Evolutionary conservation across 2,113 vertebrate genomes (phyloP), one percentile per base, ranked within the genome.

Genomic region (Aplodontia rufa): DNA sequence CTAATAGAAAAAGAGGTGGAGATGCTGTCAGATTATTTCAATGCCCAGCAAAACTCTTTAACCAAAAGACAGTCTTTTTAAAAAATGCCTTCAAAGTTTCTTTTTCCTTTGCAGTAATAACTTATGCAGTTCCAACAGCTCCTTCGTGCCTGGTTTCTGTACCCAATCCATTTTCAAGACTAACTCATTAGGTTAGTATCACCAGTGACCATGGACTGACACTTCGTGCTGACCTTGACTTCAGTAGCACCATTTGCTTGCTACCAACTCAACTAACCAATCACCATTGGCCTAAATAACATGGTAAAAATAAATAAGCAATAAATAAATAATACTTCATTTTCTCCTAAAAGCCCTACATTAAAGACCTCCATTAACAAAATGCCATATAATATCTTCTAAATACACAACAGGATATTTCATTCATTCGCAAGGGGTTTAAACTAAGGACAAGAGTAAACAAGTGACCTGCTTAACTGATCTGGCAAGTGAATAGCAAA

Each of bases 401-500:
- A 97, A 97, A 98, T 91, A 98, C 5, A 40, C 40, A 81, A 32
- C 2, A 4, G 17, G 96, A 28, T 83, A 88, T 47, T 91, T 81
- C 92, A 80, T 85, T 96, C 94, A 74, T n/a, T 94, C 71, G 75
- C 1, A 49, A 88, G 8, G 89, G 40, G 92, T 90, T 90, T 95
- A 93, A 97, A 49, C 60, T 32, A 93, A 97, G 86, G 95, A 90
- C 93, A 96, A 97, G 86, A 84, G 87, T 86, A 93, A 94, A 94
- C 74, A 93, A 93, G 55, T 71, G 86, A 87, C 60, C 32, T 37
- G 26, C 68, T 40, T 11, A 19, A n/a, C 45, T n/a, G 11, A 87
- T 42, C 58, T 49, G 66, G 58, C 20, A 66, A 81, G 53, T 82
- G 75, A 91, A n/a, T 24, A 90, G 68, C 86, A 94, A 87, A 91